These are phyloP conservation scores for Hedychridium roseum DNA, from an alignment of 2,888 invertebrate species.

Conservation along the genomic window DNA sequence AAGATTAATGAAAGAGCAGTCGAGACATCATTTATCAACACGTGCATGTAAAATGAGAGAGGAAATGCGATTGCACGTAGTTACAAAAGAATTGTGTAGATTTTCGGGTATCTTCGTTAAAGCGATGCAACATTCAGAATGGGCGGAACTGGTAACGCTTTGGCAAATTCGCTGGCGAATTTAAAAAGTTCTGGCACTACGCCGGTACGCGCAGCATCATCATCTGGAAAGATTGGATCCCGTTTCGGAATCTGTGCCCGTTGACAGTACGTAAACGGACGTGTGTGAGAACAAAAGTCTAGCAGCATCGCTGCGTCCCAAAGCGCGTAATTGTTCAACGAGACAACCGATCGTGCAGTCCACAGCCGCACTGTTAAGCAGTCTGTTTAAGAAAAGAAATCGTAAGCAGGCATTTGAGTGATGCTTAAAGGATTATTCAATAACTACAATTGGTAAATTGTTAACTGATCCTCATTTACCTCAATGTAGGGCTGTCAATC, in stretches of 20 bases:
- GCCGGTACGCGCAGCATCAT: slow-evolving; percentile 53
- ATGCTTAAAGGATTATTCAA: not conserved
- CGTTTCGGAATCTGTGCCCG: slow-evolving; percentile 56
- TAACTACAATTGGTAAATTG: not conserved
- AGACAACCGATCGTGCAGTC: slow-evolving; percentile 57
- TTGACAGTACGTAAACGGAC: slow-evolving; percentile 53
- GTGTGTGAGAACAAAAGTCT: slow-evolving; percentile 56
- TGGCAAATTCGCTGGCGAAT: slow-evolving; percentile 28
- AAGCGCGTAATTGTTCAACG: slow-evolving; percentile 54
- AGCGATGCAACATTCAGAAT: slow-evolving; percentile 28
- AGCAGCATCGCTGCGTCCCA: slow-evolving; percentile 59
- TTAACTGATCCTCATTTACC: slow-evolving; percentile 32
- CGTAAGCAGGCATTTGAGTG: not conserved
- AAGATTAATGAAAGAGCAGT: no score
- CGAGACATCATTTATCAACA: slow-evolving; percentile 2
- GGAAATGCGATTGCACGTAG: not conserved
- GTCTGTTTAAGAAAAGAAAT: slow-evolving; percentile 34
- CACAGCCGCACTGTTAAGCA: slow-evolving; percentile 53
- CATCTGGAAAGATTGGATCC: slow-evolving; percentile 62
- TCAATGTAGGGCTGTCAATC: slow-evolving; percentile 57
- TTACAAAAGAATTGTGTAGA: slow-evolving; percentile 13
- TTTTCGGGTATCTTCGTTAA: slow-evolving; percentile 24
- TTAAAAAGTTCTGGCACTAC: slow-evolving; percentile 53
- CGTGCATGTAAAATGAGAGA: not conserved
- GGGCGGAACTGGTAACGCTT: slow-evolving; percentile 34